Evolutionary conservation across 2,113 vertebrate species (phyloP).

Genomic region (Indri indri): DNA sequence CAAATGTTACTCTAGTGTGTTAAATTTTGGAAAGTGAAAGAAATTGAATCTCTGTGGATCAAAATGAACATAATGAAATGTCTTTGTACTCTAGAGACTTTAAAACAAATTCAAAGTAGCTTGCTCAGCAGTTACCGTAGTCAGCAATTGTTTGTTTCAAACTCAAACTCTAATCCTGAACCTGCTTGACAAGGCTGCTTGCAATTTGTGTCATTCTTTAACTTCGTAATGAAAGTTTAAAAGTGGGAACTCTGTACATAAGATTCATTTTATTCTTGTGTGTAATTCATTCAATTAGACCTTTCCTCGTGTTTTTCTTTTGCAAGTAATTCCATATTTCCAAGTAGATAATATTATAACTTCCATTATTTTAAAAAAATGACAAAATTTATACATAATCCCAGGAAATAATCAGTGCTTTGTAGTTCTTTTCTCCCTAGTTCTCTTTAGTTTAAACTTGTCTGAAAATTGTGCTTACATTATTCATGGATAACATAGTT

Average conservation of each 20-base stretch:
- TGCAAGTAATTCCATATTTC: background rate
- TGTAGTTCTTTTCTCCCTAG: background rate
- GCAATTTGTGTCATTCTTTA: background rate
- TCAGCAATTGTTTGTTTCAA: constrained; percentile 3
- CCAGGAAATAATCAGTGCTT: background rate
- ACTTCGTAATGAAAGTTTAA: background rate
- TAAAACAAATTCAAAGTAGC: background rate
- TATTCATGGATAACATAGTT: background rate
- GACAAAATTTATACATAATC: background rate
- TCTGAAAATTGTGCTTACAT: background rate
- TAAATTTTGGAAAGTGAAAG: background rate
- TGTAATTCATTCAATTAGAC: background rate
- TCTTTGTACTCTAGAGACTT: background rate
- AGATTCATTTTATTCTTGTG: background rate
- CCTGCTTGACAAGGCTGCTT: background rate
- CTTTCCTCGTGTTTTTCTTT: background rate
- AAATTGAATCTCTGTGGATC: background rate
- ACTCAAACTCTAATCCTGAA: background rate
- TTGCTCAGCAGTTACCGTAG: background rate
- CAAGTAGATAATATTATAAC: background rate
- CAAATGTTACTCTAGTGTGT: background rate
- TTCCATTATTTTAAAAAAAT: background rate
- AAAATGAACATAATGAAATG: background rate
- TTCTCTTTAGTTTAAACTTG: background rate
- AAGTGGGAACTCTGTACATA: background rate